Evolutionary conservation across 2,797 vertebrate species (phyloP).

Genomic region (Danio tinwini): DNA sequence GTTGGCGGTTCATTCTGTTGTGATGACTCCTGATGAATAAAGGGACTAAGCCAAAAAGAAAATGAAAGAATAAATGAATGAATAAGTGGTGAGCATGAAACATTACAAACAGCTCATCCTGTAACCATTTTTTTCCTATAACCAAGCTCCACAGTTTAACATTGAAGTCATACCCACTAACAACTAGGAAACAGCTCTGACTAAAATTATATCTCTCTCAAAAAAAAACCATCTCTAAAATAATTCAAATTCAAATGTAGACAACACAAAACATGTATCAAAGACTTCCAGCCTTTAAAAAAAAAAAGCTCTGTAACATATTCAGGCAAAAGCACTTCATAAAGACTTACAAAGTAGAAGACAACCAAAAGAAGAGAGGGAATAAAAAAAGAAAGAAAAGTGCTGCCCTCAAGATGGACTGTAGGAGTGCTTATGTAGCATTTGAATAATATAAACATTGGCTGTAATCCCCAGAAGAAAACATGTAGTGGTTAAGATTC

Average conservation of each 20-base stretch:
- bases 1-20: too few species aligned
- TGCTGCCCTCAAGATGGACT: constrained; percentile 20
- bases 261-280: not conserved
- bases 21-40: too few species aligned
- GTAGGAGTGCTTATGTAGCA: constrained; percentile 40
- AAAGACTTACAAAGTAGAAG: not conserved
- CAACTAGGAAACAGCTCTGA: not conserved
- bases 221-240: not conserved
- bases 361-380: constrained; percentile 1
- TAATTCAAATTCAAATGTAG: not conserved
- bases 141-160: not conserved
- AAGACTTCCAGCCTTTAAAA: not conserved
- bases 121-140: not conserved
- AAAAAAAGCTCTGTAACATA: constrained; percentile 5
- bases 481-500: constrained; percentile 60
- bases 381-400: constrained; percentile 23
- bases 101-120: too few species aligned
- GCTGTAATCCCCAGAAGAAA: constrained; percentile 72
- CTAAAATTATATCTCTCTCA: not conserved
- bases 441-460: constrained; percentile 79
- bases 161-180: not conserved
- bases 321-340: not conserved
- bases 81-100: not conserved
- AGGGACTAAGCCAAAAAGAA: too few species aligned
- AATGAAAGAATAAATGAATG: too few species aligned